Percentiles rank a stretch among this genome's conserved stretches.
These are phyloP conservation scores for Rutilus rutilus DNA, from an alignment of 2,113 vertebrate species.

Conservation along the genomic window DNA sequence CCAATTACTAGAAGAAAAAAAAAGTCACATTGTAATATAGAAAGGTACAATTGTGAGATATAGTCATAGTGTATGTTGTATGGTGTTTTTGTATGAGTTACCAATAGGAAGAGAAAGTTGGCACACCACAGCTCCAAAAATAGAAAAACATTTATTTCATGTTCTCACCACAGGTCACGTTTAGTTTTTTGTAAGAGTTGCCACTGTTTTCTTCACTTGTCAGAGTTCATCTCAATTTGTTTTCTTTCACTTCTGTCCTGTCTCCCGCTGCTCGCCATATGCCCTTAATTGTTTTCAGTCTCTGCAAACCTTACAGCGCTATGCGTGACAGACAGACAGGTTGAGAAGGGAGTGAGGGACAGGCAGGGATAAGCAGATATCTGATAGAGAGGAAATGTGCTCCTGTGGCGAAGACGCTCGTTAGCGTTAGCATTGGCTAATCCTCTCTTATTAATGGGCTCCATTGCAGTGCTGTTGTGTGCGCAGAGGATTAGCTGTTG, in stretches of 20 bases:
- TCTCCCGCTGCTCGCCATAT: neutral
- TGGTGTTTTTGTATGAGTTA: too few species aligned
- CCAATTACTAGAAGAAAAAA: neutral
- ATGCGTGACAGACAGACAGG: neutral
- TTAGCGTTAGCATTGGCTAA: slow-evolving; percentile 60
- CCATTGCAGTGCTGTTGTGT: slow-evolving; percentile 60
- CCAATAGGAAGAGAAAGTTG: too few species aligned
- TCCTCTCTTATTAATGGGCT: slow-evolving; percentile 66
- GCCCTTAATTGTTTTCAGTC: neutral
- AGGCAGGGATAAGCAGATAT: slow-evolving; percentile 14
- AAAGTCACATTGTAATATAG: neutral
- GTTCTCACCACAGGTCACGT: too few species aligned
- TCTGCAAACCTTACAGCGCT: neutral
- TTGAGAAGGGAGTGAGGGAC: slow-evolving; percentile 9
- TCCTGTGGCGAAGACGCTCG: slow-evolving; percentile 26
- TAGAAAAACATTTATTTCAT: too few species aligned
- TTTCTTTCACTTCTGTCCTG: slow-evolving; percentile 1
- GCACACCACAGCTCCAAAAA: too few species aligned
- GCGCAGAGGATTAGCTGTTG: slow-evolving; percentile 69
- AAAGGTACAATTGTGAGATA: neutral
- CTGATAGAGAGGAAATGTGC: slow-evolving; percentile 11
- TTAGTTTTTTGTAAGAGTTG: neutral
- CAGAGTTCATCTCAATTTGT: neutral
- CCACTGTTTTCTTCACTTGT: neutral
- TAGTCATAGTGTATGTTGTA: too few species aligned